Base-by-base conservation (phyloP, 2,888 invertebrate genomes). In the Acronicta alni region DNA sequence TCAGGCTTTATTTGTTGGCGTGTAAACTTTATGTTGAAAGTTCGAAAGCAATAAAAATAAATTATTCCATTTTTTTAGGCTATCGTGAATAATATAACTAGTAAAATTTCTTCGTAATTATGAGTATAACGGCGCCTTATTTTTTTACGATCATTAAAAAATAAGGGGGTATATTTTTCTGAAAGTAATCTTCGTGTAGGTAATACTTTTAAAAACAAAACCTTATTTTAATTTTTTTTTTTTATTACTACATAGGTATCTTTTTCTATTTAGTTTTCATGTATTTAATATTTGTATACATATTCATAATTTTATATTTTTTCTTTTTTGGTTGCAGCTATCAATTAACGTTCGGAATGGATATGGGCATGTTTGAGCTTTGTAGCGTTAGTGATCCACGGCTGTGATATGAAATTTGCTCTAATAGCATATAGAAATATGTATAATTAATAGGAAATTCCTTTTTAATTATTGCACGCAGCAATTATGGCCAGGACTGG, bases 401-500 rank as follows among this genome's bases (percentile, higher is more conserved):
- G 90, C 93, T 94, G 94, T 94, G 94, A 94, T 93, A 89, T 87
- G 70, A 78, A 83, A 87, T 89, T 77, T 89, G 89, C 86, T 89
- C 87, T 89, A 86, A 79, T 88, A 83, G 82, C 78, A 72, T 82
- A 73, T 81, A 81, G 69, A 72, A 68, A 78, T 75, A 59, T 52
- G 60, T 74, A 74, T 77, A 72, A 85, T 86, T 89, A 89, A 90
- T 91, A 89, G 86, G 85, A 81, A 79, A 78, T 83, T 81, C 84
- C 70, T 82, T 86, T 87, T 88, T 87, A 79, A 88, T 90, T 84
- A 92, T 93, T 93, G 89, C 94, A 94, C 89, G 94, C 94, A 93
- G 94, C 94, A 92, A 91, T 77, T 93, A 79, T 94, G 95, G 95
- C 92, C 93, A 77, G 95, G 95, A 92, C 90, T 95, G 83, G 95